Base-by-base conservation (phyloP, 2,888 invertebrate genomes). In the Habrosyne pyritoides region DNA sequence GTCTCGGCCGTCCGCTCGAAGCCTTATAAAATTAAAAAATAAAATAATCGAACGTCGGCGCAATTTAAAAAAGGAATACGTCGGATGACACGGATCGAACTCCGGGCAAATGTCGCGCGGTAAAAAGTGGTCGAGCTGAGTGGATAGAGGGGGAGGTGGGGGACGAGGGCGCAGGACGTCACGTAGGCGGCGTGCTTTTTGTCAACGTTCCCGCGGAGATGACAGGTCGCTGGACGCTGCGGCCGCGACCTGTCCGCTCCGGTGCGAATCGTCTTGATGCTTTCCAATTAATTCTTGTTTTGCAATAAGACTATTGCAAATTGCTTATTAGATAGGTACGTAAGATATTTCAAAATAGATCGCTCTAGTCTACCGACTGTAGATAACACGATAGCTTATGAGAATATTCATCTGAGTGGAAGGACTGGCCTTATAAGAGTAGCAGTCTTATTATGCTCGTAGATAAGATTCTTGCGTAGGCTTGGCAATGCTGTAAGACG, bases 1-100 rank as follows among this genome's bases (percentile, higher is more conserved):
- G 50, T 50, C 50, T 50, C 50, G 82, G 83, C 83, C 74, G 85
- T 75, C 79, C 78, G 79, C 73, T 77, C 81, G 87, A 84, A 85
- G 88, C 86, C 87, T 83, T 89, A 90, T 88, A 89, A 90, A 89
- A 90, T 89, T 86, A 86, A 89, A 91, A 88, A 88, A 85, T 79
- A 87, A 89, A 87, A 86, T 86, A 89, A 89, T 86, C 85, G 86
- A 89, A 83, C 81, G 75, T 70, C 83, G 84, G 84, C 85, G 89
- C 89, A 91, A 89, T 91, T 91, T 87, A 87, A 91, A 91, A 92
- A 91, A 92, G 90, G 89, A 91, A 90, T 90, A 91, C 87, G 91
- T 89, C 90, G 87, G 89, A 91, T 91, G 92, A 92, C 92, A 92
- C 89, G 91, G 91, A 90, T 91, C 91, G 92, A 92, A 92, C 92